Conservation (phyloP, 92 coral and sea anemone species). For the Actinernus sp. region DNA sequence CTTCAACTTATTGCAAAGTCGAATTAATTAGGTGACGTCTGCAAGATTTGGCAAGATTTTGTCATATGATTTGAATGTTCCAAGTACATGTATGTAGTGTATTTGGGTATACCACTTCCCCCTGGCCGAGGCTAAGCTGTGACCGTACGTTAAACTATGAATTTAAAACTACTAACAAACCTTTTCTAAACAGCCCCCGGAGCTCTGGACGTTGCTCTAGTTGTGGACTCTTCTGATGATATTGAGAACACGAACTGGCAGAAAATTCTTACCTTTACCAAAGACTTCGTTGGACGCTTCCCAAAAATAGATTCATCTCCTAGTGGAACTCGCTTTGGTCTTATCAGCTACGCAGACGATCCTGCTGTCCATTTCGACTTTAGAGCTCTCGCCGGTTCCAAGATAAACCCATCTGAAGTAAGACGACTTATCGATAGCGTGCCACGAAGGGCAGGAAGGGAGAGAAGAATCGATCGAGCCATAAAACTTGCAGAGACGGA, state of each 20-base stretch:
- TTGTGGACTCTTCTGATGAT: slow-evolving; percentile 62
- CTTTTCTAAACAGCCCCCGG: slow-evolving; percentile 11
- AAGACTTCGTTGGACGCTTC: slow-evolving; percentile 37
- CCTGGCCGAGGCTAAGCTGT: no score
- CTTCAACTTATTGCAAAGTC: no score
- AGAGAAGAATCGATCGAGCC: slow-evolving; percentile 69
- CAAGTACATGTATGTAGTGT: no score
- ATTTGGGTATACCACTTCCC: no score
- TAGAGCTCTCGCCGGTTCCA: slow-evolving; percentile 22
- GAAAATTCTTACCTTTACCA: slow-evolving; percentile 27
- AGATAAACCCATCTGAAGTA: slow-evolving; percentile 26
- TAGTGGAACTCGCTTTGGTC: slow-evolving; percentile 56
- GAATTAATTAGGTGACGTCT: no score
- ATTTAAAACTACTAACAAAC: background rate
- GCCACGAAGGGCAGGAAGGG: slow-evolving; percentile 25
- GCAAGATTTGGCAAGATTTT: no score
- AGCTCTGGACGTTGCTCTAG: slow-evolving; percentile 60
- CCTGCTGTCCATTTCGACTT: slow-evolving; percentile 52
- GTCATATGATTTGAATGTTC: no score
- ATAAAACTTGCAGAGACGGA: slow-evolving; percentile 53
- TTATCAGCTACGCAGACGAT: slow-evolving; percentile 44
- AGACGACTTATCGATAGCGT: slow-evolving; percentile 24
- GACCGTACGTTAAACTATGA: background rate
- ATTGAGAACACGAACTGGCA: slow-evolving; percentile 15
- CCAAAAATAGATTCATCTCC: slow-evolving; percentile 42